Evolutionary conservation across 1,140 invertebrate genomes (phyloP), one percentile per base, ranked within the genome.

Genomic region (Drosophila simulans): DNA sequence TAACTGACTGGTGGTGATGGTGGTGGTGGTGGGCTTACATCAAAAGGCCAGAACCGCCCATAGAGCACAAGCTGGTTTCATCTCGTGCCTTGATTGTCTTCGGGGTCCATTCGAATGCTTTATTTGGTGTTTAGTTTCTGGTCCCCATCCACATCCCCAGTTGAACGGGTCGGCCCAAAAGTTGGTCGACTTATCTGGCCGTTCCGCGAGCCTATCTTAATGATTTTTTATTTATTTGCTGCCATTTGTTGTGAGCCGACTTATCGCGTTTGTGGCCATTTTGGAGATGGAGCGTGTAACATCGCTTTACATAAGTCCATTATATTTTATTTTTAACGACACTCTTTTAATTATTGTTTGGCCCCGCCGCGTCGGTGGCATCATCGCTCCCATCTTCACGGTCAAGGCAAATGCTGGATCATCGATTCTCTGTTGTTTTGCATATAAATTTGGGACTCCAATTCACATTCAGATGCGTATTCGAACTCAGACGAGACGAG

Each of bases 161-260:
- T 71, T 48, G 56, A 48, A 69, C 62, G 46, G 43, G 51, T 57
- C 53, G 17, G 49, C 40, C 52, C 31, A 34, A 25, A 46, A 52
- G 46, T 31, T 13, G 11, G 37, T 13, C 39, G 34, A 57, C 52
- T 68, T 65, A 76, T 55, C 72, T 65, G 68, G 46, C 64, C 58
- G 5, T 25, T 25, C 15, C 43, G 37, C 17, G 70, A 48, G 73
- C 49, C 72, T 51, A 58, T 90, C 72, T 75, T 88, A 88, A 89
- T 88, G 83, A 89, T 77, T 88, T 80, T 77, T 74, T 89, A 88
- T 88, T 88, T 89, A 88, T 88, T 77, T 83, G 71, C 65, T 77
- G 80, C 70, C 79, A 79, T 88, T 88, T 89, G 62, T 83, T 69
- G 46, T 74, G 57, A 72, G 68, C 71, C 76, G 46, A 65, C 52